Percentiles rank a stretch among this genome's conserved stretches.
These are phyloP conservation scores for Ataeniobius toweri DNA, from an alignment of 2,797 vertebrate genomes.

Conservation along the genomic window DNA sequence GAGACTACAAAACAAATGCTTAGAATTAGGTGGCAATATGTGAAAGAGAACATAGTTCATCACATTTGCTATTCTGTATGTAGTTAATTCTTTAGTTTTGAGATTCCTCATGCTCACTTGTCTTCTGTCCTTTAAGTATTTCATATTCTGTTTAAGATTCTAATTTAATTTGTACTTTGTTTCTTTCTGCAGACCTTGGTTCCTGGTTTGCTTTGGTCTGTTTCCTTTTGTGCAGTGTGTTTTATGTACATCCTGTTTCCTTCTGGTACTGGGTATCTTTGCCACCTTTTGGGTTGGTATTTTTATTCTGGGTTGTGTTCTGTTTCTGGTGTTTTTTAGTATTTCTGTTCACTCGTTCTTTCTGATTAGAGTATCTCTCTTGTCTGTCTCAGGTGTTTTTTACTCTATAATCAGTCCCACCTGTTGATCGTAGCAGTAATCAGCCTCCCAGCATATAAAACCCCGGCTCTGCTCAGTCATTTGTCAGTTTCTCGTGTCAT, in stretches of 20 bases:
- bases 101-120: neutral
- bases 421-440: neutral
- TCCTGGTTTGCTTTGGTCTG: neutral
- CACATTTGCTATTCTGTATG: neutral
- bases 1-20: constrained; percentile 39
- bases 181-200: too few relatives aligned
- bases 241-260: neutral
- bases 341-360: neutral
- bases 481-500: neutral
- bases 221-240: neutral
- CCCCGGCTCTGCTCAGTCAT: neutral
- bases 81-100: neutral
- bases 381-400: neutral
- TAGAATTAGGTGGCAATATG: neutral
- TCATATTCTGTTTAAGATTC: too few relatives aligned
- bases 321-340: neutral
- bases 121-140: neutral
- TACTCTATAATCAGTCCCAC: neutral
- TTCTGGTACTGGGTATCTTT: neutral
- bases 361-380: neutral
- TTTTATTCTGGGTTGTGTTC: too few relatives aligned
- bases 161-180: too few relatives aligned
- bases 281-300: neutral
- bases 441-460: neutral
- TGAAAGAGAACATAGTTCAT: constrained; percentile 7